phyloP scores from a whole-genome alignment of 2,113 vertebrate species.

The Jaculus jaculus region DNA sequence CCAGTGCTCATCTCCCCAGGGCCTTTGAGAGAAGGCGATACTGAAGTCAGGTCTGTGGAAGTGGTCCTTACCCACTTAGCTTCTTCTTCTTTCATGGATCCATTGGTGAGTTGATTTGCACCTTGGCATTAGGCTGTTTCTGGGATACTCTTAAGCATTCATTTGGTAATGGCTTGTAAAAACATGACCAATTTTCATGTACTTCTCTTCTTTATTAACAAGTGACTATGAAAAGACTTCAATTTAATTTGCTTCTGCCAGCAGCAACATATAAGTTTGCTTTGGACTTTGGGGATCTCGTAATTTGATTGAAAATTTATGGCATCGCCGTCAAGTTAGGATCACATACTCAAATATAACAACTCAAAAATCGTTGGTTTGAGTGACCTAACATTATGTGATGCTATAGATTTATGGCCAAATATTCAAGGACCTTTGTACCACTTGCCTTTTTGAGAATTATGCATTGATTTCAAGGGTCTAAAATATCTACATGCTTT shows the following conservation, averaged over 20 bases:
- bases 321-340: not conserved
- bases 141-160: not conserved
- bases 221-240: slow-evolving; percentile 25
- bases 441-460: not conserved
- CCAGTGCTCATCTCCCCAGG: not conserved
- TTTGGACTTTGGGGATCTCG: slow-evolving; percentile 30
- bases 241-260: slow-evolving; percentile 13
- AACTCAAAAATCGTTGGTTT: not conserved
- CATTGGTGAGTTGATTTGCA: not conserved
- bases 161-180: slow-evolving; percentile 37
- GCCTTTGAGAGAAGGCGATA: not conserved
- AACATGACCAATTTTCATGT: slow-evolving; percentile 38
- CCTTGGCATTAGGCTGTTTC: not conserved
- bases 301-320: slow-evolving; percentile 39
- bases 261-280: not conserved
- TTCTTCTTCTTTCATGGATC: not conserved
- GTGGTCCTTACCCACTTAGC: not conserved
- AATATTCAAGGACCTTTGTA: not conserved
- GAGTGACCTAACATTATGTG: not conserved
- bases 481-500: not conserved
- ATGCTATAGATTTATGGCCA: not conserved
- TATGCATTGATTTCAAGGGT: not conserved
- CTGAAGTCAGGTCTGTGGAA: not conserved
- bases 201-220: slow-evolving; percentile 33
- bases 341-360: not conserved